These are phyloP conservation scores for Acrocephalus arundinaceus DNA, from an alignment of 2,113 vertebrate genomes.

Conservation along the genomic window DNA sequence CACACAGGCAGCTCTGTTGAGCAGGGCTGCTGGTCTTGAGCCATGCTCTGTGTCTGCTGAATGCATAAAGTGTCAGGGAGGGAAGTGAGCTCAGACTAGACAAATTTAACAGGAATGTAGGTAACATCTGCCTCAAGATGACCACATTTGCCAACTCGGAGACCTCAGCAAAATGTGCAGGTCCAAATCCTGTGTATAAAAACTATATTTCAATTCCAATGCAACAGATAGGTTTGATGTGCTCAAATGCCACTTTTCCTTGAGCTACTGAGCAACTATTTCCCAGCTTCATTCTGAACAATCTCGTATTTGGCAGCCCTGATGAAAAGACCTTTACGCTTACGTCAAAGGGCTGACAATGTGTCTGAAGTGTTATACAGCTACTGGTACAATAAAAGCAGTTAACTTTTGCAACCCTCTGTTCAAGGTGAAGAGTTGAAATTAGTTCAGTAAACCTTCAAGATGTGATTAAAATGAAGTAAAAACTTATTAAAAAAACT, in stretches of 20 bases:
- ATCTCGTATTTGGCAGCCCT: neutral
- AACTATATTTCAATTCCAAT: neutral
- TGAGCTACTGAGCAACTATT: neutral
- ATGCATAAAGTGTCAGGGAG: neutral
- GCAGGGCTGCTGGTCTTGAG: neutral
- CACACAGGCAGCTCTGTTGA: neutral
- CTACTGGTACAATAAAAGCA: conserved; percentile 15
- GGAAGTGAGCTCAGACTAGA: neutral
- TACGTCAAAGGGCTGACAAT: neutral
- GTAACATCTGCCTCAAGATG: neutral
- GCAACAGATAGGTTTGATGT: neutral
- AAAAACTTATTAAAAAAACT: neutral
- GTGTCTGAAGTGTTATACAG: neutral
- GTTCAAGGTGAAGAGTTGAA: conserved; percentile 33
- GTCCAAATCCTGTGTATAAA: accelerated
- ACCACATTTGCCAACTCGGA: neutral
- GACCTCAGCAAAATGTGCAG: neutral
- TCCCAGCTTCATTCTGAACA: neutral
- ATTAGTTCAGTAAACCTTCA: neutral
- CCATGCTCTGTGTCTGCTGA: neutral
- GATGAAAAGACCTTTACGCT: neutral
- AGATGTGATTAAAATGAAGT: neutral
- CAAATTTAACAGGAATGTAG: neutral
- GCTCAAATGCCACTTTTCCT: neutral
- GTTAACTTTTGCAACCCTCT: neutral